These are phyloP conservation scores for Capitulum mitella DNA, from an alignment of 2,888 invertebrate genomes.

Conservation along the genomic window DNA sequence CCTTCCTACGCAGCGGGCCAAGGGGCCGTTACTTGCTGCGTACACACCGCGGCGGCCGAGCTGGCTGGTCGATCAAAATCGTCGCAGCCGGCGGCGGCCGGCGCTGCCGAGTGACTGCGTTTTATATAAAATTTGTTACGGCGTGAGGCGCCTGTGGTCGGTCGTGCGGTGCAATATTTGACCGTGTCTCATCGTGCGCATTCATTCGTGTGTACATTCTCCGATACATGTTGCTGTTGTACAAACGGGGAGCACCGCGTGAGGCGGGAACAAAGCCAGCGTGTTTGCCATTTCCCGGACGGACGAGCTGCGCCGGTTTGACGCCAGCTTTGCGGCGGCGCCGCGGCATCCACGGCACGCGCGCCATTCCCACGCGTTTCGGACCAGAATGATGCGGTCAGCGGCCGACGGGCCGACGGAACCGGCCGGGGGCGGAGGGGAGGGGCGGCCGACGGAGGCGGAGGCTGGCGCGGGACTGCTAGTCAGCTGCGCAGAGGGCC, in stretches of 20 bases:
- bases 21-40: too few relatives aligned
- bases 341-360: not conserved
- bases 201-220: not conserved
- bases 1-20: not conserved
- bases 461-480: too few relatives aligned
- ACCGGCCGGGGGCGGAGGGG: too few relatives aligned
- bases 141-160: not conserved
- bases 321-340: not conserved
- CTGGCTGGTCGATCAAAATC: too few relatives aligned
- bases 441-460: too few relatives aligned
- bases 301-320: not conserved
- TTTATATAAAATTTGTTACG: not conserved
- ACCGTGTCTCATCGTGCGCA: slow-evolving; percentile 6
- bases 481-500: too few relatives aligned
- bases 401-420: too few relatives aligned
- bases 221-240: not conserved
- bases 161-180: not conserved
- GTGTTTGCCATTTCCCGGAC: not conserved
- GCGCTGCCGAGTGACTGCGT: not conserved
- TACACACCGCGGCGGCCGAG: too few relatives aligned
- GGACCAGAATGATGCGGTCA: too few relatives aligned
- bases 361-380: not conserved
- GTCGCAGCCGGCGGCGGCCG: not conserved
- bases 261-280: not conserved
- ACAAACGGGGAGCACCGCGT: not conserved